Evolutionary conservation across 2,797 vertebrate genomes (phyloP).

Genomic region (Lithobates sylvaticus): DNA sequence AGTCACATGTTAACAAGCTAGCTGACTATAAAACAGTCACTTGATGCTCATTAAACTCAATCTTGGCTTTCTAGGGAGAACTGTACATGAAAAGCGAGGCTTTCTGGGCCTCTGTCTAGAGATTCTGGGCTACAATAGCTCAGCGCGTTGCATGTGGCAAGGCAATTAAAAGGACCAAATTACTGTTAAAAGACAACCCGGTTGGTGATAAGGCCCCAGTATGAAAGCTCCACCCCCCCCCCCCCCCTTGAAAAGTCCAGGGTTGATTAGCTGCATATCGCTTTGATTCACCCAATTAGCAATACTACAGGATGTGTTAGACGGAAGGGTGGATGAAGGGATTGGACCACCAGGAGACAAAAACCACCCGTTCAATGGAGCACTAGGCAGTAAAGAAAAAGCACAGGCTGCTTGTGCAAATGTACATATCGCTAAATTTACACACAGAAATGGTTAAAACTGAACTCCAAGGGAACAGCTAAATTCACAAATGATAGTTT

Average conservation of each 20-base stretch:
- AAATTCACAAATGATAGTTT: too few relatives aligned
- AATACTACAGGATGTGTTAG: slow-evolving; percentile 18
- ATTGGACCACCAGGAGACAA: slow-evolving; percentile 36
- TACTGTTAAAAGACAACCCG: slow-evolving; percentile 49
- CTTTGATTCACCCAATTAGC: slow-evolving; percentile 55
- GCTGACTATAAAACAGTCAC: slow-evolving; percentile 1
- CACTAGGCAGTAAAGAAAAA: background rate
- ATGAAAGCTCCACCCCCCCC: background rate
- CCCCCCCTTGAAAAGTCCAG: background rate
- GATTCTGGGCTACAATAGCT: background rate
- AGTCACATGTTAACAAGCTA: background rate
- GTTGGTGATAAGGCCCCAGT: slow-evolving; percentile 11
- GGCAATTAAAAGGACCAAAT: slow-evolving; percentile 57
- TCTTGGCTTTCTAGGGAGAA: background rate
- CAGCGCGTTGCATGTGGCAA: background rate
- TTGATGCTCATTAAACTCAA: slow-evolving; percentile 4
- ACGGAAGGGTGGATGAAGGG: background rate
- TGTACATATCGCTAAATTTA: too few relatives aligned
- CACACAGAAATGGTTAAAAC: too few relatives aligned
- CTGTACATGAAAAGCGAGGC: too few relatives aligned
- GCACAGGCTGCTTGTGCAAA: too few relatives aligned
- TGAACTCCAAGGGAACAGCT: too few relatives aligned
- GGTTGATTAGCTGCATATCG: slow-evolving; percentile 45
- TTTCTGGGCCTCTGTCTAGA: background rate
- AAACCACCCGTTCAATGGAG: background rate